Base-by-base conservation (phyloP, 2,113 vertebrate species). In the Nycticebus coucang region DNA sequence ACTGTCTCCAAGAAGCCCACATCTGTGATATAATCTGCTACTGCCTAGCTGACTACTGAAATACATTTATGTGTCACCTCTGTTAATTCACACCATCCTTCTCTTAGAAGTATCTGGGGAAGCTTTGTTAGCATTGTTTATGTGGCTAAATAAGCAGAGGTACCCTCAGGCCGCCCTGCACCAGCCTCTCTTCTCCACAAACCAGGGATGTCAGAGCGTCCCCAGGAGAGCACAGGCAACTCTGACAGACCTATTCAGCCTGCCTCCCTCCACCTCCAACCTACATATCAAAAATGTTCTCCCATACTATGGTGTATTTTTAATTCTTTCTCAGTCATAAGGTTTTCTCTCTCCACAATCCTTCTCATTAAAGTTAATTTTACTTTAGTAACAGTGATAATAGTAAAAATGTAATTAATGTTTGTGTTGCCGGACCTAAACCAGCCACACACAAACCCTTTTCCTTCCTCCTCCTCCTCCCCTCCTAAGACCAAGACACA, bases 201-300 rank as follows among this genome's bases (percentile, higher is more conserved):
- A 53, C 53, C 17, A 18, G 0, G 22, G 1, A 1, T 35, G 33
- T 7, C 57, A 22, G 21, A 22, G 45, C 7, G 0, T 66, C 45
- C 24, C 41, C 13, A n/a, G 84, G 53, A 89, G 2, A 64, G 30
- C 15, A 17, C 11, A 41, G 53, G 17, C 0, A 15, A n/a, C 30
- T 50, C 18, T 45, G 50, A 12, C 1, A 4, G 41, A 24, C 8
- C 22, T 71, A 19, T 26, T 3, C 14, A 68, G 37, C 33, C 37
- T 10, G 3, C 1, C 60, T 69, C 17, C 6, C 37, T 86, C n/a
- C 0, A 4, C 17, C 14, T 74, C 15, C 30, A 28, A 72, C 41
- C 28, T 11, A 8, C 2, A 8, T 19, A 28, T 6, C 72, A 15
- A n/a, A 64, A 85, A 59, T 33, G 22, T 18, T 2, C 0, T 30